Percentiles rank a stretch among this genome's conserved stretches.
Evolutionary conservation across 2,113 vertebrate genomes (phyloP).

Genomic region (Cichladusa arquata): DNA sequence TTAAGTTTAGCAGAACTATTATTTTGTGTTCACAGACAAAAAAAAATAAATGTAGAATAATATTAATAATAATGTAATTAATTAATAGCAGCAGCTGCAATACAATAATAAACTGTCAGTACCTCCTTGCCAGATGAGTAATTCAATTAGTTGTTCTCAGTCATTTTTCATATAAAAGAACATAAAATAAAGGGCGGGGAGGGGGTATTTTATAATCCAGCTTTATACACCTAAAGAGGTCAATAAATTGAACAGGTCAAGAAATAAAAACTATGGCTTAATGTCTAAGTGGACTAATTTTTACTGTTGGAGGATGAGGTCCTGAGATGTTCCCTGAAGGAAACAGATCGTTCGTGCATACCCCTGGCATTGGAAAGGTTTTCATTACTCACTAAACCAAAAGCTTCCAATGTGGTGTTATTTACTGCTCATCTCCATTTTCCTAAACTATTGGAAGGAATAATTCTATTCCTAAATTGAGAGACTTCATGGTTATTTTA

Average conservation of each 20-base stretch:
- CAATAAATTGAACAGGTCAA: not conserved
- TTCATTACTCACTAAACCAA: not conserved
- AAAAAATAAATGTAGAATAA: not conserved
- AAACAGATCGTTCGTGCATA: rapidly evolving
- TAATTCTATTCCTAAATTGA: not conserved
- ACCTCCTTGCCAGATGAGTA: not conserved
- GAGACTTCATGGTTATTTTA: not conserved
- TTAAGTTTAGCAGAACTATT: not conserved
- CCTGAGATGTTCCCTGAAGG: not conserved
- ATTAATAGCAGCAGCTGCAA: not conserved
- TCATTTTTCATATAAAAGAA: not conserved
- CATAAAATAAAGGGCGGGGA: not conserved
- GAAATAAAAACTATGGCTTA: not conserved
- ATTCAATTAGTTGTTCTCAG: not conserved
- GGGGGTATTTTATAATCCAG: not conserved
- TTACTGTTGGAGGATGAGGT: not conserved
- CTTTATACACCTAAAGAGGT: not conserved
- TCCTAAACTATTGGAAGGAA: not conserved
- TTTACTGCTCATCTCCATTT: not conserved
- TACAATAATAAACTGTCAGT: not conserved
- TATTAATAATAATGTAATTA: not conserved
- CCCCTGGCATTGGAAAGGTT: not conserved
- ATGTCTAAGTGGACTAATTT: not conserved
- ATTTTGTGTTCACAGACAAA: not conserved
- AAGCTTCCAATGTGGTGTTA: not conserved